Conservation (phyloP, 1,140 invertebrate species). For the Phocides pigmalion region DNA sequence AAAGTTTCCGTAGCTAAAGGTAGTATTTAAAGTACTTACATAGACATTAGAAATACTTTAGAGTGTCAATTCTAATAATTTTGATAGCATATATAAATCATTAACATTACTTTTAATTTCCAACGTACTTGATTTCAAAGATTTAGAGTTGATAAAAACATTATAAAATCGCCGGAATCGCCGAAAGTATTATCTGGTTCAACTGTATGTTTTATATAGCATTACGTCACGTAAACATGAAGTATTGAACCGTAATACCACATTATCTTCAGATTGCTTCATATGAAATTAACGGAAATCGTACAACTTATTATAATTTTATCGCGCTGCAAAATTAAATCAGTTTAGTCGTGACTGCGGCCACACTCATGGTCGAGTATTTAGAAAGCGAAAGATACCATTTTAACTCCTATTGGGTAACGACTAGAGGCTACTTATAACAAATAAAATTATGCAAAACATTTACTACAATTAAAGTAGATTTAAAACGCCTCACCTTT, state of each 20-base stretch:
- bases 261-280: slow-evolving; percentile 1
- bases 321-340: slow-evolving; percentile 59
- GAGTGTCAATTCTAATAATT: too few species aligned
- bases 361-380: slow-evolving; percentile 76
- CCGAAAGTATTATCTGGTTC: too few species aligned
- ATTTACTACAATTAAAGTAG: slow-evolving; percentile 34
- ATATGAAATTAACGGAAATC: slow-evolving; percentile 35
- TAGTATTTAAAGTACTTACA: too few species aligned
- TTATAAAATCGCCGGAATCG: too few species aligned
- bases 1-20: too few species aligned
- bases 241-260: neutral
- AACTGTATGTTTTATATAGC: neutral
- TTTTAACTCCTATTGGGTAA: slow-evolving; percentile 68
- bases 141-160: too few species aligned
- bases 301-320: slow-evolving; percentile 37
- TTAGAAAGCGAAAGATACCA: slow-evolving; percentile 77
- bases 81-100: too few species aligned
- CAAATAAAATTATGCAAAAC: slow-evolving; percentile 54
- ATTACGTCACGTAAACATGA: neutral
- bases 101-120: too few species aligned
- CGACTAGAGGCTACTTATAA: slow-evolving; percentile 47
- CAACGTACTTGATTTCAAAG: too few species aligned
- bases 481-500: slow-evolving; percentile 50
- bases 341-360: slow-evolving; percentile 66
- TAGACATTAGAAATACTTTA: too few species aligned